Percentiles rank a stretch among this genome's conserved stretches.
phyloP scores from a whole-genome alignment of 2,113 vertebrate genomes.

The Polypterus bichir region DNA sequence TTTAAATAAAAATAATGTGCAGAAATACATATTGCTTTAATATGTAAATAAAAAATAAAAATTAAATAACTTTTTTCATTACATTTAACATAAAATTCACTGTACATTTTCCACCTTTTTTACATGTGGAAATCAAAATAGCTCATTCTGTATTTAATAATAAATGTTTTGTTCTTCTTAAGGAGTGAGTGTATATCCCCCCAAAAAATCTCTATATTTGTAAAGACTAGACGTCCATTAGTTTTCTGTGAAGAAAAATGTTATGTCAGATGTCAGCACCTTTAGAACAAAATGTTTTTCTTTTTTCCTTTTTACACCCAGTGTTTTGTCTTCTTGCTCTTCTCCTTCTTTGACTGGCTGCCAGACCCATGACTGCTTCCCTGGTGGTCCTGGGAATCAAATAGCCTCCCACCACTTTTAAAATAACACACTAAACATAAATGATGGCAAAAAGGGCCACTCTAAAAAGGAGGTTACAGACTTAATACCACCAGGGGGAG shows the following conservation, averaged over 20 bases:
- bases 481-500: too few relatives aligned
- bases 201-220: conserved; percentile 26
- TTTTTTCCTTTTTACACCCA: neutral
- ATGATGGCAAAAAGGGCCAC: too few relatives aligned
- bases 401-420: conserved; percentile 7
- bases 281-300: conserved; percentile 37
- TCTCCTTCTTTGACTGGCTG: conserved; percentile 30
- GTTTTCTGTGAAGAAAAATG: conserved; percentile 49
- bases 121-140: conserved; percentile 18
- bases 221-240: conserved; percentile 33
- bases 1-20: too few relatives aligned
- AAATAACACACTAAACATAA: too few relatives aligned
- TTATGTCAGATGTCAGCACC: conserved; percentile 66
- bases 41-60: too few relatives aligned
- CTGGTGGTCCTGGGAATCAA: conserved; percentile 39
- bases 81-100: too few relatives aligned
- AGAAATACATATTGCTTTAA: too few relatives aligned
- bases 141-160: too few relatives aligned
- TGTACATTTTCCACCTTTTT: neutral
- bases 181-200: conserved; percentile 23
- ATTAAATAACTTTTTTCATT: too few relatives aligned
- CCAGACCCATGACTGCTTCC: conserved; percentile 18
- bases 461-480: too few relatives aligned
- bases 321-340: conserved; percentile 43
- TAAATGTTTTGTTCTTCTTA: too few relatives aligned